Percentiles rank a stretch among this genome's conserved stretches.
phyloP scores from a whole-genome alignment of 2,797 vertebrate genomes.

The Aplochiton taeniatus region DNA sequence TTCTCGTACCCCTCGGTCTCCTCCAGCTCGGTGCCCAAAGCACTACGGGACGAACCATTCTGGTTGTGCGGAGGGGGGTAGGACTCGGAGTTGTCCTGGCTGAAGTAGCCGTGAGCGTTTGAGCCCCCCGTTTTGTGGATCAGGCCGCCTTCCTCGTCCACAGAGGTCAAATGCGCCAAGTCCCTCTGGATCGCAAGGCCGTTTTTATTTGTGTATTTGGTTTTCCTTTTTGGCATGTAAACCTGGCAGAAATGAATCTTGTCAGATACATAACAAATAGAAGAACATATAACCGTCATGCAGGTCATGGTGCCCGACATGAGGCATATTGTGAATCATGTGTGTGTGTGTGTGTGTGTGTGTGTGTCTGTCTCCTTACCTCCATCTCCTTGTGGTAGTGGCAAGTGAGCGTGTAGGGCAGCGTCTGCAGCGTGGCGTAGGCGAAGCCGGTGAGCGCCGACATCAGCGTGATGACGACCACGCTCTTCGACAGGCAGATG shows the following conservation, averaged over 20 bases:
- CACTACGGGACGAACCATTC: slow-evolving; percentile 46
- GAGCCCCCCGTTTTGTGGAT: slow-evolving; percentile 44
- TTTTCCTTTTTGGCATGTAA: slow-evolving; percentile 75
- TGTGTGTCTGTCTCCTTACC: slow-evolving; percentile 41
- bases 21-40: slow-evolving; percentile 30
- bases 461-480: slow-evolving; percentile 76
- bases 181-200: slow-evolving; percentile 59
- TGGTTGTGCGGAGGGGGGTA: slow-evolving; percentile 45
- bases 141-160: slow-evolving; percentile 52
- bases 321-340: no score
- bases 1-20: slow-evolving; percentile 59
- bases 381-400: slow-evolving; percentile 82
- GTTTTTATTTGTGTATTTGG: slow-evolving; percentile 61
- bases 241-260: slow-evolving; percentile 50
- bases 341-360: neutral
- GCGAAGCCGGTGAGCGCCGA: slow-evolving; percentile 80
- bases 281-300: neutral
- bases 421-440: slow-evolving; percentile 79
- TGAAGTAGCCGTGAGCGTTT: slow-evolving; percentile 52
- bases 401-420: slow-evolving; percentile 82
- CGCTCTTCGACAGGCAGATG: slow-evolving; percentile 79
- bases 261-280: slow-evolving; percentile 22
- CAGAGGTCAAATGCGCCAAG: slow-evolving; percentile 58
- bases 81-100: slow-evolving; percentile 52
- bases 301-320: neutral